Conservation (phyloP, 2,888 invertebrate species). For the Athetis lepigone region DNA sequence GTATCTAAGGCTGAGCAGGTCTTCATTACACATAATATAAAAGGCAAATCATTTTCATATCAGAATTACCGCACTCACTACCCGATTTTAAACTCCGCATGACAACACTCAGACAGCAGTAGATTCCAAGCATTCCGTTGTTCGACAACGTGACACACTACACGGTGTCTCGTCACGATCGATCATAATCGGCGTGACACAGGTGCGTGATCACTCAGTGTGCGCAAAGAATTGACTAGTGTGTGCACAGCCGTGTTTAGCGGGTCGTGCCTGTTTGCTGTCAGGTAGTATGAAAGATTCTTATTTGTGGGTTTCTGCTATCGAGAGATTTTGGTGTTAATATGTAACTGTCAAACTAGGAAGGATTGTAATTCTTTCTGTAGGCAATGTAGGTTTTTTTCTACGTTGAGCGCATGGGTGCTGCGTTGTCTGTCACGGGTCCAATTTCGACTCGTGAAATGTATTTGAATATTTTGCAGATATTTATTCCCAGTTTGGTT, state of each 20-base stretch:
- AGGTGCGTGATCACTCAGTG: constrained; percentile 55
- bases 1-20: too few species aligned
- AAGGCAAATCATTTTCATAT: too few species aligned
- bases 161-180: constrained; percentile 42
- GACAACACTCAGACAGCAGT: background rate
- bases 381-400: too few species aligned
- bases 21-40: too few species aligned
- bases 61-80: too few species aligned
- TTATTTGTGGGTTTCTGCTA: constrained; percentile 8
- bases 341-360: background rate
- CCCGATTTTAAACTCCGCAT: too few species aligned
- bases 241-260: constrained; percentile 23
- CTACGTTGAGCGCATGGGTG: too few species aligned
- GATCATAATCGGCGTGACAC: constrained; percentile 50
- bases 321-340: background rate
- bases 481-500: too few species aligned
- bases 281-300: background rate
- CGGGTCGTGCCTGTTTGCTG: constrained; percentile 30
- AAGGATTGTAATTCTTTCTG: too few species aligned
- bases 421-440: too few species aligned
- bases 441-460: too few species aligned
- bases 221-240: constrained; percentile 47
- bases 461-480: too few species aligned
- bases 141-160: constrained; percentile 16
- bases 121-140: background rate